Percentiles rank a stretch among this genome's conserved stretches.
Evolutionary conservation across 2,113 vertebrate species (phyloP).

Genomic region (Dipodomys spectabilis): DNA sequence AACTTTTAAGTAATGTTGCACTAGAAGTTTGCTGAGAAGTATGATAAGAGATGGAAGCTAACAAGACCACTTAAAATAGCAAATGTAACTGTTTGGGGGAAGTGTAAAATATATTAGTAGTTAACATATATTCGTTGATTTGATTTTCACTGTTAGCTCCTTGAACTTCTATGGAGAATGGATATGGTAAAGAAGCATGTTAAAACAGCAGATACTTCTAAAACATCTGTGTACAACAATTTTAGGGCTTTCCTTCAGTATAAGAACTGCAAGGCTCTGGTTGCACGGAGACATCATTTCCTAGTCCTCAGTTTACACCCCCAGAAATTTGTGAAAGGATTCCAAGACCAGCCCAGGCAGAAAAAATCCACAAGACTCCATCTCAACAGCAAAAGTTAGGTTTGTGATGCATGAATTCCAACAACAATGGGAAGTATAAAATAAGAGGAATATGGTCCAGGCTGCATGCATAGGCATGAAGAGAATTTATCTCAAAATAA

Average conservation of each 20-base stretch:
- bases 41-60: not conserved
- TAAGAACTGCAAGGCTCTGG: not conserved
- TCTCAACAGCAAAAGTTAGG: not conserved
- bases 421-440: too few relatives aligned
- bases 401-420: too few relatives aligned
- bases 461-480: too few relatives aligned
- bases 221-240: not conserved
- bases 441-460: too few relatives aligned
- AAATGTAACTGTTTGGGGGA: too few relatives aligned
- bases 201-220: too few relatives aligned
- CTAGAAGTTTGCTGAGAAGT: not conserved
- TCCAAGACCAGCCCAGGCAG: too few relatives aligned
- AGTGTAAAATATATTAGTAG: not conserved
- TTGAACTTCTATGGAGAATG: not conserved
- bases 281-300: not conserved
- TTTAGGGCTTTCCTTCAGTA: not conserved
- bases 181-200: not conserved
- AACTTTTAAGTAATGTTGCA: not conserved
- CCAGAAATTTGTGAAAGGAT: not conserved
- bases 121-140: not conserved
- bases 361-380: too few relatives aligned
- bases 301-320: not conserved
- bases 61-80: not conserved
- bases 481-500: too few relatives aligned
- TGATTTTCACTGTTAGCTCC: not conserved